Base-by-base conservation (phyloP, 2,797 vertebrate genomes). In the Hafferia zeledoni region DNA sequence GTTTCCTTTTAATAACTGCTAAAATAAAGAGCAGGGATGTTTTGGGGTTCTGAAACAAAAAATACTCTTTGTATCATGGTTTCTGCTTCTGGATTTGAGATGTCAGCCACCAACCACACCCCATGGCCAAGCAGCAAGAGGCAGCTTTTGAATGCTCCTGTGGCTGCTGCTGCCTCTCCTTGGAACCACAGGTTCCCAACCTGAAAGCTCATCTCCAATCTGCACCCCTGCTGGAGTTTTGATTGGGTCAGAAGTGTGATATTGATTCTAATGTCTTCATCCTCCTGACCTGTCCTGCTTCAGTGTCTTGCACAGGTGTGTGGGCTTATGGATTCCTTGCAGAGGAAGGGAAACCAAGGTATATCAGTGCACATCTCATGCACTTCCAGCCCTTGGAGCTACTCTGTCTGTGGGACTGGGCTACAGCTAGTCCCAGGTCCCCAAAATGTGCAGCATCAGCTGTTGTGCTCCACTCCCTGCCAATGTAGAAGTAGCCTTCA, bases 291-390 rank as follows among this genome's bases (percentile, higher is more conserved):
- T 44, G 13, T 31, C 23, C 33, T 80, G n/a, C 52, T 65, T 80
- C 0, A 0, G 14, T 59, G n/a, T 61, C 60, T 55, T 30, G 35
- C 43, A 10, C 0, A 3, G 41, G 15, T 68, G 16, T 27, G 23
- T 24, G 14, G n/a, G 13, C 5, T 5, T 55, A 49, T 33, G 70
- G 17, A 41, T 82, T 91, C 63, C 37, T 57, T 20, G 10, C 33
- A 72, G 33, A 22, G 50, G 37, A 25, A 39, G 35, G 13, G 30
- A 61, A 53, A 12, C 27, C 15, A n/a, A 13, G 17, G 6, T 27
- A 2, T 43, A 10, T 9, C 6, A 74, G 39, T 50, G 57, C 23
- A 13, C 33, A 22, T 43, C 43, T 53, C 41, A 24, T 30, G 33
- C 31, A 35, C 6, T 92, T 37, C 23, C 14, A 50, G 5, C 3